These are phyloP conservation scores for Nestor notabilis DNA, from an alignment of 2,113 vertebrate genomes.

Conservation along the genomic window DNA sequence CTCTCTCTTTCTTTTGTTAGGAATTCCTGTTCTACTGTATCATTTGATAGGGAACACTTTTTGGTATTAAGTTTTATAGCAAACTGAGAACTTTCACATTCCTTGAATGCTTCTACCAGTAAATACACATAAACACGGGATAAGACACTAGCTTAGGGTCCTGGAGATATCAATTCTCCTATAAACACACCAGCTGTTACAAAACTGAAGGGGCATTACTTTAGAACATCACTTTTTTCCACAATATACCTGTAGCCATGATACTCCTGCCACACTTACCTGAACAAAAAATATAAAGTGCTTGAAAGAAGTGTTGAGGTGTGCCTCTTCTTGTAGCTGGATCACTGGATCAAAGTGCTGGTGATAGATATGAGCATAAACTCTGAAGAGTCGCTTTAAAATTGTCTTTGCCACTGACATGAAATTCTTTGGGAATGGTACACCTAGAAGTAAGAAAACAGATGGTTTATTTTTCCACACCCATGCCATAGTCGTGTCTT, in stretches of 20 bases:
- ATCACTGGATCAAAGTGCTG: conserved; percentile 87
- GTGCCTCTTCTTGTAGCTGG: conserved; percentile 85
- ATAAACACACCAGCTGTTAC: not conserved
- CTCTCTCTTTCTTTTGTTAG: not conserved
- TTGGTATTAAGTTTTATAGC: not conserved
- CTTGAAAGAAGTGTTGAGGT: conserved; percentile 87
- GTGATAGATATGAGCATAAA: conserved; percentile 86
- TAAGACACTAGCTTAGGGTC: not conserved
- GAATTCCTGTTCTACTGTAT: not conserved
- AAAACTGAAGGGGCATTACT: not conserved
- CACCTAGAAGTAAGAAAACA: conserved; percentile 60
- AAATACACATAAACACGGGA: not conserved
- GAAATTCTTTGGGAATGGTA: conserved; percentile 85
- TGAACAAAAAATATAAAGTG: conserved; percentile 89
- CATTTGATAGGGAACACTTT: not conserved
- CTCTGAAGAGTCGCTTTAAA: conserved; percentile 84
- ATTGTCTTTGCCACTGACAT: conserved; percentile 88
- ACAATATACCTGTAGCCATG: not conserved
- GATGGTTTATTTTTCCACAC: not conserved
- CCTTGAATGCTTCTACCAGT: not conserved
- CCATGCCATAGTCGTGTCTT: rapidly evolving
- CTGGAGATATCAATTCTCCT: not conserved
- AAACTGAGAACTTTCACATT: not conserved
- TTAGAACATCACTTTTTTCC: not conserved
- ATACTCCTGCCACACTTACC: conserved; percentile 53